A percentile compares a stretch with the other conserved stretches of the same genome.
These are phyloP conservation scores for Erythrolamprus reginae DNA, from an alignment of 2,113 vertebrate genomes.

Conservation along the genomic window DNA sequence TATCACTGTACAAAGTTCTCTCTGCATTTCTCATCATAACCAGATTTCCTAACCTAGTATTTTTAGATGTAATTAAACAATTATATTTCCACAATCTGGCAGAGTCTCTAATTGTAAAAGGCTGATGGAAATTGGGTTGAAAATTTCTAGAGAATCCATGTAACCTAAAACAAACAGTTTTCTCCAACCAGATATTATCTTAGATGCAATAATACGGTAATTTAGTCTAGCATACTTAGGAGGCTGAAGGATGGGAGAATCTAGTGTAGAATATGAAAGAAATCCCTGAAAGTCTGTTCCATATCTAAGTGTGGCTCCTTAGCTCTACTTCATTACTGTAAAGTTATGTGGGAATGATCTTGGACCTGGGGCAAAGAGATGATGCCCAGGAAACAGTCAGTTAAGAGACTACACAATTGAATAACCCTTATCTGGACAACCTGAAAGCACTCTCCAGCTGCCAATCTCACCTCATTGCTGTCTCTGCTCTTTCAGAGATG, in stretches of 20 bases:
- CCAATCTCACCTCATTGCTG: background rate
- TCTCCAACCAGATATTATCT: background rate
- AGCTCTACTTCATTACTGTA: background rate
- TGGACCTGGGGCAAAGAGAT: background rate
- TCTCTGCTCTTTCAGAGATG: background rate
- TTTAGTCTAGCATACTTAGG: background rate
- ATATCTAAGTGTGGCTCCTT: background rate
- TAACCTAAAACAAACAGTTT: background rate
- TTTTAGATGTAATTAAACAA: background rate
- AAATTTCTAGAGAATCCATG: background rate
- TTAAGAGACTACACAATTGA: background rate
- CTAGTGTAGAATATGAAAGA: background rate
- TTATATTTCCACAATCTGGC: background rate
- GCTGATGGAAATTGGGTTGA: background rate
- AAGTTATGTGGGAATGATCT: background rate
- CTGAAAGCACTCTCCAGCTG: background rate
- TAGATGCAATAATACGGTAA: background rate
- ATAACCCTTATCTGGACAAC: background rate
- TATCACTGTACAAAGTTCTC: background rate
- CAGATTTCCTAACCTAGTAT: background rate
- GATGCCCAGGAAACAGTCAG: background rate
- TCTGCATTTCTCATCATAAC: background rate
- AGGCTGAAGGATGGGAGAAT: background rate
- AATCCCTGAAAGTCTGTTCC: background rate
- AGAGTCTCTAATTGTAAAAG: background rate